These are phyloP conservation scores for Cossypha polioptera DNA, from an alignment of 2,797 vertebrate genomes.

Conservation along the genomic window DNA sequence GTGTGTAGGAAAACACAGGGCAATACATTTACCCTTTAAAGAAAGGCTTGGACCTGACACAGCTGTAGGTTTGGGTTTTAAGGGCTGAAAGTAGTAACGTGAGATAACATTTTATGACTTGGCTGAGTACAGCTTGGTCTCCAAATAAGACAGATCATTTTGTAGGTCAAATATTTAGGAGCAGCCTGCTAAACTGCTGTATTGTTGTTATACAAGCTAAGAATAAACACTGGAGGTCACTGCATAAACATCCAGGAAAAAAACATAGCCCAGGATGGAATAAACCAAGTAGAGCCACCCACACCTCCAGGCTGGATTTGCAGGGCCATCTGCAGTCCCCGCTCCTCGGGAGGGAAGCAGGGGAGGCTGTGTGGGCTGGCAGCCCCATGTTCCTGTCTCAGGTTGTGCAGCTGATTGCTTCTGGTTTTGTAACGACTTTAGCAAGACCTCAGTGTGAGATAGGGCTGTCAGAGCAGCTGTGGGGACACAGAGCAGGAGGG, in stretches of 20 bases:
- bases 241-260: not conserved
- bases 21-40: not conserved
- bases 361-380: not conserved
- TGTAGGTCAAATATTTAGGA: not conserved
- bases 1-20: not conserved
- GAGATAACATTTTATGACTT: not conserved
- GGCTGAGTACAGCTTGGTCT: not conserved
- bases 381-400: fast-evolving
- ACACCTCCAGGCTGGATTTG: not conserved
- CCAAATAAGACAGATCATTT: not conserved
- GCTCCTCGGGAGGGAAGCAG: not conserved
- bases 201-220: not conserved
- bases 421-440: not conserved
- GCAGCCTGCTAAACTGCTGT: not conserved
- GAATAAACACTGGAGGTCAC: not conserved
- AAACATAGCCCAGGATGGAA: not conserved
- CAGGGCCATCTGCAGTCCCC: not conserved
- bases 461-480: not conserved
- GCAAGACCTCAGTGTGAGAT: not conserved
- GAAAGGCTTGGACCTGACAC: not conserved
- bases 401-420: not conserved
- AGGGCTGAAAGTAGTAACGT: not conserved
- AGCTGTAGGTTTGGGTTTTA: not conserved
- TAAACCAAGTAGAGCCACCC: not conserved
- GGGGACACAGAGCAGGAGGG: not conserved